These are phyloP conservation scores for Heliocidaris erythrogramma DNA, from an alignment of 35 echinoderm and acorn worm genomes.

Conservation along the genomic window DNA sequence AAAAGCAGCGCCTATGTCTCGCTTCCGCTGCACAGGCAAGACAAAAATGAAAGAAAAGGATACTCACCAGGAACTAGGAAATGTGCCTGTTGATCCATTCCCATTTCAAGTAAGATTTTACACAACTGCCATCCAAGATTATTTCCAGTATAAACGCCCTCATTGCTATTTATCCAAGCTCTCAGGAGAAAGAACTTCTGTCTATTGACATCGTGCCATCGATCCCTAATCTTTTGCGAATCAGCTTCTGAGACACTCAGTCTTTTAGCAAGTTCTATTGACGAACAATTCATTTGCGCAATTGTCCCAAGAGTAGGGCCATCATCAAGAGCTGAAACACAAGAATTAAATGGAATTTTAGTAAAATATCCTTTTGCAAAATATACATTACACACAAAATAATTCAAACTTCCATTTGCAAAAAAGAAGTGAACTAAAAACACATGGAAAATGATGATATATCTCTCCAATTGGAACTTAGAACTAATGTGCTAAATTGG, in stretches of 20 bases:
- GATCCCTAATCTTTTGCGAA: too few relatives aligned
- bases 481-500: too few relatives aligned
- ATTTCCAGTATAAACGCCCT: neutral
- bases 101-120: neutral
- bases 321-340: neutral
- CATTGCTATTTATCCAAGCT: neutral
- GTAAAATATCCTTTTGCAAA: too few relatives aligned
- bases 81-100: neutral
- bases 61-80: neutral
- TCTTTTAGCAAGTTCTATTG: neutral
- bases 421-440: too few relatives aligned
- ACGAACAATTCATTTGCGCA: neutral
- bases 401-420: too few relatives aligned
- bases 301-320: neutral
- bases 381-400: too few relatives aligned
- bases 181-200: neutral
- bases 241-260: neutral
- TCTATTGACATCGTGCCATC: neutral
- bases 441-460: too few relatives aligned
- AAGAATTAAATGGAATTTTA: too few relatives aligned
- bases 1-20: too few relatives aligned
- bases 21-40: too few relatives aligned
- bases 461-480: too few relatives aligned
- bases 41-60: neutral
- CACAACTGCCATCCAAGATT: slow-evolving; percentile 16